Conservation (phyloP, 2,113 vertebrate species). For the Calyptomena viridis region DNA sequence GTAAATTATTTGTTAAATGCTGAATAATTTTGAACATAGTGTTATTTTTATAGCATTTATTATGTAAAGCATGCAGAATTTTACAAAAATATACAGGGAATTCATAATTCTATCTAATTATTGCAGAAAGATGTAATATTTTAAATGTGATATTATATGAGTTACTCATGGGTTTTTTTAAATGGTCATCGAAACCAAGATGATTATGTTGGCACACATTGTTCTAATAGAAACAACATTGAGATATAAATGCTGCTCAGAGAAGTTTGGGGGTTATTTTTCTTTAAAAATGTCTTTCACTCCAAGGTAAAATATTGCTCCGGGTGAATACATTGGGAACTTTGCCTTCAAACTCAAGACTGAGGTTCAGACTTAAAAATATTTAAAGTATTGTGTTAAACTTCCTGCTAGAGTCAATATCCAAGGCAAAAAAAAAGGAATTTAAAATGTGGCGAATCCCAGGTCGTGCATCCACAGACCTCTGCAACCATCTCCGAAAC, state of each 20-base stretch:
- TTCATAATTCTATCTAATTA: neutral
- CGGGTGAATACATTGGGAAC: neutral
- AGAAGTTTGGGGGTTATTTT: neutral
- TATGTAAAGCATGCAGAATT: neutral
- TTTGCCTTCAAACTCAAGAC: neutral
- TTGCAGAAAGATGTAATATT: neutral
- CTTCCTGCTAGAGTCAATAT: neutral
- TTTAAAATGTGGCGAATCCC: neutral
- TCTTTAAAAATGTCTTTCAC: neutral
- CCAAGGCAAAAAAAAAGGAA: neutral
- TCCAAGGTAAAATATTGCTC: neutral
- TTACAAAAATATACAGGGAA: neutral
- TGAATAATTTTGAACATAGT: neutral
- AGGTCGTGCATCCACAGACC: neutral
- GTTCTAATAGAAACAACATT: neutral
- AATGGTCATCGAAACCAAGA: neutral
- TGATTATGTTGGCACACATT: neutral
- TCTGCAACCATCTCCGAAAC: neutral
- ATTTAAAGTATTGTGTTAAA: neutral
- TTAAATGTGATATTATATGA: neutral
- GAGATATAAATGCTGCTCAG: neutral
- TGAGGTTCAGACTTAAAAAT: neutral
- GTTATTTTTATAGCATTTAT: neutral
- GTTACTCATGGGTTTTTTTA: neutral
- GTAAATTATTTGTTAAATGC: conserved; percentile 14